Base-by-base conservation (phyloP, 1,140 invertebrate species). In the Papilio xuthus region DNA sequence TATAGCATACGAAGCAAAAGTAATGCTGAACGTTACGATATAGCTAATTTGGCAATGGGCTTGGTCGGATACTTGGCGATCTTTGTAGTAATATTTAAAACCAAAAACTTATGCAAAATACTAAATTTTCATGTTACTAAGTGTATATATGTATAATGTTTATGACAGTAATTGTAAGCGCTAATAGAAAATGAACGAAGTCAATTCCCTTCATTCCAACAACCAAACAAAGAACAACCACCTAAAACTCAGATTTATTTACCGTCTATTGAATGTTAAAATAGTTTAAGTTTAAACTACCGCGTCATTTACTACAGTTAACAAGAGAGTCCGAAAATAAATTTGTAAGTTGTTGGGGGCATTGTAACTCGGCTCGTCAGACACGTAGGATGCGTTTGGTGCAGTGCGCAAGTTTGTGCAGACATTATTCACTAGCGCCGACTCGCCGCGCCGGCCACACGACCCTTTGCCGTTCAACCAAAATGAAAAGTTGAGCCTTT, bases 341-440 rank as follows among this genome's bases (percentile, higher is more conserved):
- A 70, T 70, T 42, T 42, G 28, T 37, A 70, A 70, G 32, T 70
- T 70, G 18, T n/a, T 26, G 42, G 18, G 67, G 41, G 50, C 50
- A 75, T 74, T 74, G 72, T 74, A 75, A 75, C 73, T 75, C 32
- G n/a, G 32, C 47, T 56, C 32, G n/a, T 18, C 47, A 75, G 73
- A 75, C 73, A 73, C 71, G 47, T 42, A 50, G 23, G 47, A 75
- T 75, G 73, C 23, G 73, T 75, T 75, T 75, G 73, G 73, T 75
- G 73, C 73, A 75, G 18, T 75, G 73, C 73, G 73, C 73, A 56
- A 75, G 47, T 75, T 56, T 53, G 23, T 26, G 13, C 32, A 75
- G 73, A 75, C 73, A 53, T 56, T 56, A 75, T 75, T 75, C 47
- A 75, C 73, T 56, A 32, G 32, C 41, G 69, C 69, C 20, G 37